Percentiles rank a stretch among this genome's conserved stretches.
phyloP scores from a whole-genome alignment of 2,113 vertebrate species.

The Cranoglanis bouderius region DNA sequence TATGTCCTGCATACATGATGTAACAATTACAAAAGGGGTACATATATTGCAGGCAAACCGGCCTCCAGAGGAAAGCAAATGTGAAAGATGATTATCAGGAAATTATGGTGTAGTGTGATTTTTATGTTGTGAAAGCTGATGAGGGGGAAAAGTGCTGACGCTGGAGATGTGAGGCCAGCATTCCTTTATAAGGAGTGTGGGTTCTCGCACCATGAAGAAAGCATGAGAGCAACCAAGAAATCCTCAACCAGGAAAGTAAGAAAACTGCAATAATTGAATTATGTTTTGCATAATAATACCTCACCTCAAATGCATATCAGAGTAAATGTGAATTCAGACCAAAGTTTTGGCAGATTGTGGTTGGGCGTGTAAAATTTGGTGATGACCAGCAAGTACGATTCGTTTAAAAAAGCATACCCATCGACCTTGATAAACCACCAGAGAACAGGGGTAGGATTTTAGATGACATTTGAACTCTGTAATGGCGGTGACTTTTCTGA shows the following conservation, averaged over 20 bases:
- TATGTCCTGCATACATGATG: constrained; percentile 13
- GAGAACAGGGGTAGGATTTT: background rate
- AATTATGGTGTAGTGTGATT: constrained; percentile 43
- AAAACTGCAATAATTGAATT: too few relatives aligned
- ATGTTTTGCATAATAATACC: background rate
- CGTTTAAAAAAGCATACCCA: background rate
- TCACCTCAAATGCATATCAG: background rate
- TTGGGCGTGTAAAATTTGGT: background rate
- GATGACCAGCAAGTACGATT: background rate
- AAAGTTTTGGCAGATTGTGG: background rate
- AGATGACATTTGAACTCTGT: background rate
- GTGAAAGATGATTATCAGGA: constrained; percentile 63
- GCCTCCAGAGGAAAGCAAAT: constrained; percentile 28
- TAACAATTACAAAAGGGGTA: constrained; percentile 41
- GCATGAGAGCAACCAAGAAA: background rate
- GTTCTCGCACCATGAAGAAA: background rate
- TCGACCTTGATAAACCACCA: background rate
- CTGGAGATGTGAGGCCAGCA: constrained; percentile 4
- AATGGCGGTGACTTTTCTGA: background rate
- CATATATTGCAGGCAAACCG: constrained; percentile 51
- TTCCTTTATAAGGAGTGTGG: constrained; percentile 19
- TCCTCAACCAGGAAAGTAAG: background rate
- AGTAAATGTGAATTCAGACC: background rate
- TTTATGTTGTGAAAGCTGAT: constrained; percentile 1
- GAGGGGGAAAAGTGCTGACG: background rate